Evolutionary conservation across 2,113 vertebrate species (phyloP).

Genomic region (Scophthalmus maximus): DNA sequence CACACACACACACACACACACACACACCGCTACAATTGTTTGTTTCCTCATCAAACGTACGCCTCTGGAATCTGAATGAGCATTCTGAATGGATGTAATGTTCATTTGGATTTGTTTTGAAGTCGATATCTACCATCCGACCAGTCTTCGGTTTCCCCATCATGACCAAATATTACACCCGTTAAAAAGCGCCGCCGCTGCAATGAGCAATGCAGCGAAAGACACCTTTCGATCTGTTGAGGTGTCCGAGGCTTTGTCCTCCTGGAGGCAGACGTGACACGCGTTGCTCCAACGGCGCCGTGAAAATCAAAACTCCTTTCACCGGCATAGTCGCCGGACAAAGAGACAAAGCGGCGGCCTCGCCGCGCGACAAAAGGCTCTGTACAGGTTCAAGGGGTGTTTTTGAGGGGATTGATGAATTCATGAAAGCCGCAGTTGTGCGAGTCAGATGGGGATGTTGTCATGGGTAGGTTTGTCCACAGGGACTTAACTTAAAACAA

Average conservation of each 20-base stretch:
- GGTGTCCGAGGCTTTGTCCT: no score
- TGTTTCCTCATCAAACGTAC: not conserved
- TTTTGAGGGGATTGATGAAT: no score
- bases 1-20: not conserved
- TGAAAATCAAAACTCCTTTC: slow-evolving; percentile 48
- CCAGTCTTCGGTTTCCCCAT: not conserved
- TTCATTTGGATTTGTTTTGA: not conserved
- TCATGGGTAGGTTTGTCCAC: no score
- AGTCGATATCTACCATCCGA: not conserved
- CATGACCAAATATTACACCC: not conserved
- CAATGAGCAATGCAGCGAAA: not conserved
- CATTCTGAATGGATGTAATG: slow-evolving; percentile 4
- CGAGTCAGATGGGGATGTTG: no score
- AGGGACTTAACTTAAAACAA: no score
- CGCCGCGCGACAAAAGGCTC: slow-evolving; percentile 1
- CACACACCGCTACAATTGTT: slow-evolving; percentile 7
- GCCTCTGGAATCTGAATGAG: slow-evolving; percentile 25
- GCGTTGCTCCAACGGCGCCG: not conserved
- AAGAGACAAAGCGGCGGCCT: slow-evolving; percentile 26
- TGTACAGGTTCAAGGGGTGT: no score
- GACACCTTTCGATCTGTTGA: no score
- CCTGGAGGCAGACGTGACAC: not conserved
- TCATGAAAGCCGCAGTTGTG: no score
- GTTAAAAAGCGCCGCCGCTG: not conserved
- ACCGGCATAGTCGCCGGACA: slow-evolving; percentile 29